These are phyloP conservation scores for Rhyacophila brunnea DNA, from an alignment of 1,140 invertebrate genomes.

Conservation along the genomic window DNA sequence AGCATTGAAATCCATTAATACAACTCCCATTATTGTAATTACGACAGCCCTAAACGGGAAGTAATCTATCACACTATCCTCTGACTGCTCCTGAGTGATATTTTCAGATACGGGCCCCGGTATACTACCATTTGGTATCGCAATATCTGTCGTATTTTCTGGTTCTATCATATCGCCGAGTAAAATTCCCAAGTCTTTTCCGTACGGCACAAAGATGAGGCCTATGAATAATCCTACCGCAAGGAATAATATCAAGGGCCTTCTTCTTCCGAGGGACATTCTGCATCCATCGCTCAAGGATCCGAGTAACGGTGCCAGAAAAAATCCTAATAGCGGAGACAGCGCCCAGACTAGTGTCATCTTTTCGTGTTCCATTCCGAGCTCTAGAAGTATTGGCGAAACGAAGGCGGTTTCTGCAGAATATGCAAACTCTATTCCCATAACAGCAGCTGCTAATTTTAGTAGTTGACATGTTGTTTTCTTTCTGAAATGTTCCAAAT, in stretches of 20 bases:
- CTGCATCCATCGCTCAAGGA: constrained; percentile 77
- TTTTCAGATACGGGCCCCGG: constrained; percentile 14
- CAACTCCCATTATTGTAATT: constrained; percentile 79
- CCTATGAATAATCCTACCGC: constrained; percentile 74
- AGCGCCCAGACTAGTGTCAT: constrained; percentile 84
- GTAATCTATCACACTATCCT: constrained; percentile 2
- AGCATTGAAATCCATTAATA: constrained; percentile 80
- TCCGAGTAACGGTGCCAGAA: constrained; percentile 78
- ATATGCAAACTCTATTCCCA: constrained; percentile 87
- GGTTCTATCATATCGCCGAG: constrained; percentile 58
- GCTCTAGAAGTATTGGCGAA: constrained; percentile 76
- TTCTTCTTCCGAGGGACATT: constrained; percentile 64
- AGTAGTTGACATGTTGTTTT: constrained; percentile 72
- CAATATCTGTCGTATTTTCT: constrained; percentile 22
- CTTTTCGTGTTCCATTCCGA: constrained; percentile 71
- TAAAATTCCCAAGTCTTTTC: constrained; percentile 64
- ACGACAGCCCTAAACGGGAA: constrained; percentile 67
- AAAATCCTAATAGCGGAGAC: constrained; percentile 76
- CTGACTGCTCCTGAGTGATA: constrained; percentile 33
- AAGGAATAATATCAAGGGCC: constrained; percentile 76
- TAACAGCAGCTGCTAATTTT: constrained; percentile 74
- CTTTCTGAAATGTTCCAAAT: constrained; percentile 43
- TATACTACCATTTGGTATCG: not conserved
- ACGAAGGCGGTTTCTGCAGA: constrained; percentile 87
- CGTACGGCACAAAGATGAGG: constrained; percentile 72